Percentiles rank a stretch among this genome's conserved stretches.
phyloP scores from a whole-genome alignment of 1,140 invertebrate genomes.

The Goniozus legneri region DNA sequence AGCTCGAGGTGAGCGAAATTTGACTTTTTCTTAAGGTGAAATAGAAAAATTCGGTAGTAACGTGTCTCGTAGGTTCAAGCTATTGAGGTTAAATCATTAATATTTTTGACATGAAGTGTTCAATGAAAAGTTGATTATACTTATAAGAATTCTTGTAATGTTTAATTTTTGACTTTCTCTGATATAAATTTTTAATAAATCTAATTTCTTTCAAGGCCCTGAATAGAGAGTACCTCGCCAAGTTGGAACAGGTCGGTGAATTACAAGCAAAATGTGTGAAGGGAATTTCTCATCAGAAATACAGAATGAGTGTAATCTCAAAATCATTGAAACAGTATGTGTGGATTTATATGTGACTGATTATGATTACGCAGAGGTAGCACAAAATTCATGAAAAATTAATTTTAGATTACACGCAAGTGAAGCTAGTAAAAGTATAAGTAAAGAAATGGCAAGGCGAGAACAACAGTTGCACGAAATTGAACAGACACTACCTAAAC shows the following conservation, averaged over 20 bases:
- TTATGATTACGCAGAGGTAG: neutral
- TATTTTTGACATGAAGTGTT: neutral
- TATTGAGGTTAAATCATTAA: neutral
- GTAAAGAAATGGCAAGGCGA: constrained; percentile 72
- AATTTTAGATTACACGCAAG: constrained; percentile 35
- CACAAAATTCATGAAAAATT: constrained; percentile 2
- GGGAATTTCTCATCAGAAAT: constrained; percentile 84
- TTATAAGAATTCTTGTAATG: neutral
- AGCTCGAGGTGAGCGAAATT: constrained; percentile 63
- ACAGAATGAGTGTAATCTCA: constrained; percentile 78
- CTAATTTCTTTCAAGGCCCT: constrained; percentile 59
- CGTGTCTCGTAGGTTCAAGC: too few species aligned
- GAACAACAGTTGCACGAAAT: constrained; percentile 79
- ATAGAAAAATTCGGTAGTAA: too few species aligned
- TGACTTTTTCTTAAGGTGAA: too few species aligned
- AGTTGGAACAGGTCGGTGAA: constrained; percentile 78
- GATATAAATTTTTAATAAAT: neutral
- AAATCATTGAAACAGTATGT: constrained; percentile 77
- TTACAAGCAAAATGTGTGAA: constrained; percentile 85
- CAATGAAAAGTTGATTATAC: neutral
- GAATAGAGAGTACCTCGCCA: constrained; percentile 79
- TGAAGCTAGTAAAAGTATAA: constrained; percentile 47
- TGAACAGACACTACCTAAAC: constrained; percentile 80
- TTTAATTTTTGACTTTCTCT: neutral
- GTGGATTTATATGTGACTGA: neutral